Base-by-base conservation (phyloP, 2,888 invertebrate species). In the Myopa tessellatipennis region DNA sequence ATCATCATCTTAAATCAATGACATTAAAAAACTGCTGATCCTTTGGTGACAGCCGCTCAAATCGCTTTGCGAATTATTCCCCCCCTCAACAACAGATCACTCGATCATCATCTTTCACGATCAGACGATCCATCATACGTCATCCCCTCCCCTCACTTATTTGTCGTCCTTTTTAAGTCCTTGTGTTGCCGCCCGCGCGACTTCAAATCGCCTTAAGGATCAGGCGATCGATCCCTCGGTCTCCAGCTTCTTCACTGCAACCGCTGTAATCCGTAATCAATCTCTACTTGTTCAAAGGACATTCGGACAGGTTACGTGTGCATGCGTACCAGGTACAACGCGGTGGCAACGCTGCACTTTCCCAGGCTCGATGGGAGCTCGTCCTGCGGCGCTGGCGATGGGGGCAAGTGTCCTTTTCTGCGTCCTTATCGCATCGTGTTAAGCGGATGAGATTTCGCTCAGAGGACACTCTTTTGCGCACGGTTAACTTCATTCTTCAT, bases 291-390 rank as follows among this genome's bases (percentile, higher is more conserved):
- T 82, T 80, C 36, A 45, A 73, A 70, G 55, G 65, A 83, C 82
- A 86, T 86, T 83, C 82, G 81, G 80, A 83, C 87, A 87, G 87
- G 87, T 87, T 86, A 79, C 72, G 52, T 65, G 26, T 16, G 45
- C 6, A 14, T 36, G 16, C 6, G 18, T 77, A 77, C 77, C 52
- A 74, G 26, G 36, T 74, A 38, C 26, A 4, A 4, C 34, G 1
- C n/a, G 26, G 26, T n/a, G 26, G 26, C 26, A 26, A 26, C 26
- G 26, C 26, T 26, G 26, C 26, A 26, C 40, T 36, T 74, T 74
- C 67, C 74, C 67, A 67, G 52, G 67, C 52, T 50, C 52, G 36
- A 14, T 38, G 26, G 60, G 58, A 16, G 38, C 34, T 4, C 16
- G 52, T 38, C 69, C 38, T 34, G 55, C 34, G 52, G 45, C 75